These are phyloP conservation scores for Drosophila oshimai DNA, from an alignment of 1,140 invertebrate genomes.

Conservation along the genomic window DNA sequence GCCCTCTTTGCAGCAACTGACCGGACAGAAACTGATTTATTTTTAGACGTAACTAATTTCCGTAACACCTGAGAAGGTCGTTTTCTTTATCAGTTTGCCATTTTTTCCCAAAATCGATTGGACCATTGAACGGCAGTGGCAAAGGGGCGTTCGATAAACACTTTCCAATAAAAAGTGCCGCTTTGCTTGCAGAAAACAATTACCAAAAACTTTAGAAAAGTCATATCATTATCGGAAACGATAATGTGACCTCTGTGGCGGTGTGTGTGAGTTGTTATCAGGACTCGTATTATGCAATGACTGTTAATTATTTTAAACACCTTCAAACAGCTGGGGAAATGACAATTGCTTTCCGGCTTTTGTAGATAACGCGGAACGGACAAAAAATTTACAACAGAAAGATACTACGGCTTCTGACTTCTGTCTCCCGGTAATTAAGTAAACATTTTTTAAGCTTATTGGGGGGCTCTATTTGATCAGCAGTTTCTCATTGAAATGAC, in stretches of 20 bases:
- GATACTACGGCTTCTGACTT: not conserved
- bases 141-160: slow-evolving; percentile 7
- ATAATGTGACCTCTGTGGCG: slow-evolving; percentile 20
- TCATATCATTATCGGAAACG: slow-evolving; percentile 23
- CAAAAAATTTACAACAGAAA: not conserved
- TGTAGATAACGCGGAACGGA: slow-evolving; percentile 5
- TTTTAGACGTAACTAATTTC: slow-evolving; percentile 62
- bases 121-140: slow-evolving; percentile 4
- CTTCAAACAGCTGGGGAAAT: not conserved
- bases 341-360: not conserved
- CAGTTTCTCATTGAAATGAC: slow-evolving; percentile 6
- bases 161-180: slow-evolving; percentile 8
- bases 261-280: slow-evolving; percentile 28
- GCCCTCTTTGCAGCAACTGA: slow-evolving; percentile 19
- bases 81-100: slow-evolving; percentile 10
- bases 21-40: slow-evolving; percentile 57
- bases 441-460: not conserved
- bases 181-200: not conserved
- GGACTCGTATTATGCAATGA: slow-evolving; percentile 30
- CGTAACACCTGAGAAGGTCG: slow-evolving; percentile 55
- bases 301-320: slow-evolving; percentile 22
- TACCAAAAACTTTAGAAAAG: slow-evolving; percentile 2
- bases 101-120: slow-evolving; percentile 19
- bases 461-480: slow-evolving; percentile 11
- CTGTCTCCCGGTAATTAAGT: slow-evolving; percentile 1